A percentile compares a stretch with the other conserved stretches of the same genome.
Evolutionary conservation across 2,113 vertebrate genomes (phyloP).

Genomic region (Podarcis muralis): DNA sequence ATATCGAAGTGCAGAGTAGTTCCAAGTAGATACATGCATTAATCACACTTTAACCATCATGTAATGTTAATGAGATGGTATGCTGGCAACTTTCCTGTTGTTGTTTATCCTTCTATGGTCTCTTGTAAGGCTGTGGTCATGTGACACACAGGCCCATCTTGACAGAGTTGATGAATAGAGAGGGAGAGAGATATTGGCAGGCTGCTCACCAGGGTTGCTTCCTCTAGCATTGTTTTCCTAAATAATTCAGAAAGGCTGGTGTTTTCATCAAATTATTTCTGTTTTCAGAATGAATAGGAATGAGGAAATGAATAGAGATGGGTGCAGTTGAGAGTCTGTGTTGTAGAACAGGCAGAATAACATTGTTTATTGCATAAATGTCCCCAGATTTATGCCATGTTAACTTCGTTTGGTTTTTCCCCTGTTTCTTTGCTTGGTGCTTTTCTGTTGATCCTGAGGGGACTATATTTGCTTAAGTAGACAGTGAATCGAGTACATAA

Average conservation of each 20-base stretch:
- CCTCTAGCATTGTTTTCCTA: constrained; percentile 65
- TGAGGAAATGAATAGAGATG: constrained; percentile 50
- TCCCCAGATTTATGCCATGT: not conserved
- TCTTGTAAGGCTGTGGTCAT: constrained; percentile 15
- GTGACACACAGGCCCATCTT: constrained; percentile 31
- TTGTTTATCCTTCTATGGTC: constrained; percentile 58
- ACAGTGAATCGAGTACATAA: not conserved
- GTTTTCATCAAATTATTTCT: constrained; percentile 68
- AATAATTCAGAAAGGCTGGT: constrained; percentile 66
- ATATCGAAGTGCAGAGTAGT: constrained; percentile 33
- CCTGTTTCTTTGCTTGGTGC: not conserved
- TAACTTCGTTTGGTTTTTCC: not conserved
- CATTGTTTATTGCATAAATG: fast-evolving
- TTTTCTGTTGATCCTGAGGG: not conserved
- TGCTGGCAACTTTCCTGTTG: constrained; percentile 45
- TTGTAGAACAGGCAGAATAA: constrained; percentile 27
- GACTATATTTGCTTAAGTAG: not conserved
- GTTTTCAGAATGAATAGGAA: constrained; percentile 56
- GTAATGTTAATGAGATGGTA: constrained; percentile 49
- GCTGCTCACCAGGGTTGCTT: constrained; percentile 44
- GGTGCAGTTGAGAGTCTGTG: constrained; percentile 30
- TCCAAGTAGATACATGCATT: constrained; percentile 25
- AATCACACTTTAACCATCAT: constrained; percentile 49
- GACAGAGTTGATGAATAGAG: constrained; percentile 66
- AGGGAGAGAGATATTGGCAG: constrained; percentile 67